phyloP scores from a whole-genome alignment of 1,140 invertebrate species.

The Parapsyche elsis region DNA sequence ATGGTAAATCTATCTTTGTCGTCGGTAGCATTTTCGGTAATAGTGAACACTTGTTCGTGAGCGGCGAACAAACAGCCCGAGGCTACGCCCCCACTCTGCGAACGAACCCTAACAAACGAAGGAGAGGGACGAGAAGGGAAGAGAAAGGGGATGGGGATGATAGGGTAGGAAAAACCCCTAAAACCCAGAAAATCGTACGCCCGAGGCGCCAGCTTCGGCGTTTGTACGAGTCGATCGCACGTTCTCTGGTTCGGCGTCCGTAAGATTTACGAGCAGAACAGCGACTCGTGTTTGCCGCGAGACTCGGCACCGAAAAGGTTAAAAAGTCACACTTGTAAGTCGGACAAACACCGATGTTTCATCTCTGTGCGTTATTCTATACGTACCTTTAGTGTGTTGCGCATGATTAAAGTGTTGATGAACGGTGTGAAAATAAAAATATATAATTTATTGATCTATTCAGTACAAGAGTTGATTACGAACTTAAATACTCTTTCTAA shows the following conservation, averaged over 20 bases:
- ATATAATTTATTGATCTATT: no score
- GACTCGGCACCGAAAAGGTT: background rate
- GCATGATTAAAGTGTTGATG: no score
- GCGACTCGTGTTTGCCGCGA: constrained; percentile 12
- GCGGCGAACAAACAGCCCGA: constrained; percentile 35
- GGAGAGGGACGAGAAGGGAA: background rate
- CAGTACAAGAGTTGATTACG: no score
- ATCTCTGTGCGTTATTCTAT: background rate
- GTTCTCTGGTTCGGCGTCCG: constrained; percentile 3
- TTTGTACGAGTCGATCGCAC: constrained; percentile 5
- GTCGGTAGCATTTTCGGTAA: background rate
- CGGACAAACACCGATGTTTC: background rate
- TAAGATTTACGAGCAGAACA: constrained; percentile 33
- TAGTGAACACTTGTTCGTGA: constrained; percentile 39
- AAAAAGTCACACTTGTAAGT: constrained; percentile 25
- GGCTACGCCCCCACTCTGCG: background rate
- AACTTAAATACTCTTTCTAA: no score
- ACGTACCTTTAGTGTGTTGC: no score
- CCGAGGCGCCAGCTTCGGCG: background rate
- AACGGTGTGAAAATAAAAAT: no score
- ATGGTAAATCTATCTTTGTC: background rate
- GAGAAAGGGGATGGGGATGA: background rate
- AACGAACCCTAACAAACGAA: background rate
- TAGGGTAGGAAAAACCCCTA: constrained; percentile 6
- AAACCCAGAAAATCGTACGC: constrained; percentile 10